Percentiles rank a stretch among this genome's conserved stretches.
These are phyloP conservation scores for Chloropsis cyanopogon DNA, from an alignment of 2,113 vertebrate genomes.

Conservation along the genomic window DNA sequence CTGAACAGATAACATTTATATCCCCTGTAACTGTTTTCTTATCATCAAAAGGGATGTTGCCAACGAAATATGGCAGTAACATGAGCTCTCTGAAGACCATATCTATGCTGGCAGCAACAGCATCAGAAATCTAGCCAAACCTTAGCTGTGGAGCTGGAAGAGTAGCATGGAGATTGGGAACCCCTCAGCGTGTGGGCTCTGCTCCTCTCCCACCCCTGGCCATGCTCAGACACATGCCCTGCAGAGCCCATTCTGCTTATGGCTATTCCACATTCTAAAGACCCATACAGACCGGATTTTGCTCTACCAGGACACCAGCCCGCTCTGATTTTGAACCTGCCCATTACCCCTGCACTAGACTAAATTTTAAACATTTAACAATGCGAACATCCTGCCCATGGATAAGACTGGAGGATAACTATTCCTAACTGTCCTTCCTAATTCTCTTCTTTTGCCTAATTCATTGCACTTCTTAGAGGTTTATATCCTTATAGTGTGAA, in stretches of 20 bases:
- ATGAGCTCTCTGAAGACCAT: background rate
- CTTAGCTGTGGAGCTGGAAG: background rate
- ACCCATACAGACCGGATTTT: background rate
- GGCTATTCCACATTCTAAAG: background rate
- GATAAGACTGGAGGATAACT: background rate
- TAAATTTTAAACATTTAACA: background rate
- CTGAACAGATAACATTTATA: background rate
- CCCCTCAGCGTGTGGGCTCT: background rate
- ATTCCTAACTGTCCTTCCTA: background rate
- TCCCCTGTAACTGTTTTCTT: background rate
- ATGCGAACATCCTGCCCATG: background rate
- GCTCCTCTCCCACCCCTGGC: background rate
- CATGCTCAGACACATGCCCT: background rate
- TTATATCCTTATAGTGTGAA: background rate
- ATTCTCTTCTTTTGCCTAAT: background rate
- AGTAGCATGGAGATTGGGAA: background rate
- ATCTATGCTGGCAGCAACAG: background rate
- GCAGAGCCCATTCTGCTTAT: background rate
- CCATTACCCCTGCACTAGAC: background rate
- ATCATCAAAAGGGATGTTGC: background rate
- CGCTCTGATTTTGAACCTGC: background rate
- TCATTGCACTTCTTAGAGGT: background rate
- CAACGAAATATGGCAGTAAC: background rate
- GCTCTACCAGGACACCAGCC: background rate
- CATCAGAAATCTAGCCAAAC: background rate